Percentiles rank a stretch among this genome's conserved stretches.
Evolutionary conservation across 2,888 invertebrate genomes (phyloP).

Genomic region (Spatulosminthurus flaviceps): DNA sequence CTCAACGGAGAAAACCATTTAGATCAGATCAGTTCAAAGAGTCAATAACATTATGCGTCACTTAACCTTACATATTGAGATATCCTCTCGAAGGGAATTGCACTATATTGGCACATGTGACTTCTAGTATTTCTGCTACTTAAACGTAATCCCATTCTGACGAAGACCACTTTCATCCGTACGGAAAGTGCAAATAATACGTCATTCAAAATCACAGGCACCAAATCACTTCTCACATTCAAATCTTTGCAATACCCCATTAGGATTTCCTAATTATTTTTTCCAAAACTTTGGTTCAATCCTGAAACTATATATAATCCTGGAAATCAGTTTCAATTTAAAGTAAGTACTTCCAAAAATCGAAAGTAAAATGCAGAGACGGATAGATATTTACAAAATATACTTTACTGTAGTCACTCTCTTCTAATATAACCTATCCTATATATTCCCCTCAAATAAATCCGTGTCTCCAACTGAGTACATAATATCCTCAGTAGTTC

Average conservation of each 20-base stretch:
- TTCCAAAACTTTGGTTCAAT: no score
- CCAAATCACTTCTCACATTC: not conserved
- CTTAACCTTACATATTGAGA: slow-evolving; percentile 18
- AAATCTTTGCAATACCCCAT: not conserved
- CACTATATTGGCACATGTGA: slow-evolving; percentile 3
- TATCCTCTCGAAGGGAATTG: slow-evolving; percentile 10
- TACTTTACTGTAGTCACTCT: no score
- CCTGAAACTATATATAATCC: no score
- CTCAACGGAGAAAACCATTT: no score
- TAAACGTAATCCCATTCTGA: slow-evolving; percentile 8
- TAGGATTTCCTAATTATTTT: not conserved
- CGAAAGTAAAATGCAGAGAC: no score
- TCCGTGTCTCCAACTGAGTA: no score
- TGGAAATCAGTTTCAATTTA: no score
- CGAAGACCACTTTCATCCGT: not conserved
- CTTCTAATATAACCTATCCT: no score
- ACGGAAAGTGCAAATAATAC: not conserved
- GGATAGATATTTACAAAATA: no score
- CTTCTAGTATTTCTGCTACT: slow-evolving; percentile 9
- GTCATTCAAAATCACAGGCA: not conserved
- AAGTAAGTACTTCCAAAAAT: no score
- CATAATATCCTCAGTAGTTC: no score
- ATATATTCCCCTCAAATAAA: no score
- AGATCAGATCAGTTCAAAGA: not conserved
- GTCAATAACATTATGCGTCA: slow-evolving; percentile 14